Conservation (phyloP, 2,888 invertebrate species). For the Ophioninae sp. region DNA sequence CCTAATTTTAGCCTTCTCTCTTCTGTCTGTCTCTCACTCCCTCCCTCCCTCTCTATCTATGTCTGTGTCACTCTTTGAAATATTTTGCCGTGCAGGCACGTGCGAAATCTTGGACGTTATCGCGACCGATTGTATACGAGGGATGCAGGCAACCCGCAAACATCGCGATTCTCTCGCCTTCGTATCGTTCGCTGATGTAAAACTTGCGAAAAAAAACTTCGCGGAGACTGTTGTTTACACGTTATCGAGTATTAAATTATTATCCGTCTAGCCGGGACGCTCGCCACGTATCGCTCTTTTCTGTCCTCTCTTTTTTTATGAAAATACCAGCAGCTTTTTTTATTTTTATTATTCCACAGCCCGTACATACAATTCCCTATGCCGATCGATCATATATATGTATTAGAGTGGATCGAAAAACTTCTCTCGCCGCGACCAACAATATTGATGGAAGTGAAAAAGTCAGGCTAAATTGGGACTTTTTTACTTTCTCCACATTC, state of each 20-base stretch:
- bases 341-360: conserved; percentile 51
- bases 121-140: conserved; percentile 8
- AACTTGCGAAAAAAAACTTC: conserved; percentile 39
- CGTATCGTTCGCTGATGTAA: conserved; percentile 8
- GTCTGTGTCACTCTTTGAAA: not conserved
- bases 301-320: conserved; percentile 1
- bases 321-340: conserved; percentile 36
- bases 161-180: conserved; percentile 15
- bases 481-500: not conserved
- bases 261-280: not conserved
- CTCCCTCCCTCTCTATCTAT: not conserved
- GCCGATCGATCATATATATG: not conserved
- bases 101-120: conserved; percentile 10
- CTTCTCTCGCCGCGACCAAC: not conserved
- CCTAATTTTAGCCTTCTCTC: conserved; percentile 42
- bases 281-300: not conserved
- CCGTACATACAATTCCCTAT: conserved; percentile 45
- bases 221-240: conserved; percentile 48
- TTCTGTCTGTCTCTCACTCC: not conserved
- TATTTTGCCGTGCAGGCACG: conserved; percentile 2
- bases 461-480: not conserved
- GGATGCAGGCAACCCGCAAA: not conserved
- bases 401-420: not conserved
- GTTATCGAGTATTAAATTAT: conserved; percentile 57
- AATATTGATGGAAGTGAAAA: not conserved